Base-by-base conservation (phyloP, 2,888 invertebrate genomes). In the Tyria jacobaeae region DNA sequence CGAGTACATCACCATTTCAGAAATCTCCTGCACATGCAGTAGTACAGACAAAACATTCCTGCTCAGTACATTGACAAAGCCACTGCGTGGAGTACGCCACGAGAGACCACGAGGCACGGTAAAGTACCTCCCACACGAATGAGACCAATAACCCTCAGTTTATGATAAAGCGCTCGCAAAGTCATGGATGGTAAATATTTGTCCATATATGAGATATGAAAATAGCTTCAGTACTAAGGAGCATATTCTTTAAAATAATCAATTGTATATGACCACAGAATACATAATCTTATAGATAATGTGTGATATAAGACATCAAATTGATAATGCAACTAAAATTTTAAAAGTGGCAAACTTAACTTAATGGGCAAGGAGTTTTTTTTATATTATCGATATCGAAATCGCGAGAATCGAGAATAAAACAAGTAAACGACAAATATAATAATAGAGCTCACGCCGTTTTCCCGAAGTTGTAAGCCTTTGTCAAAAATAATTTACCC, bases 61-160 rank as follows among this genome's bases (percentile, higher is more conserved):
- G 37, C 27, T 27, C 50, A 4, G 52, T 17, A 31, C 17, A 51
- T 25, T 34, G 51, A 61, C 51, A 61, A 56, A 61, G 56, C 9
- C 44, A 44, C 14, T 51, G 56, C 51, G 35, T 61, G 27, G n/a
- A 51, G 34, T 48, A 17, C 67, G 51, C 70, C 77, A 65, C 71
- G 31, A 54, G 71, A 70, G 73, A 76, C 75, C 62, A 55, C 70
- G 49, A 53, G 10, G 0, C 44, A 34, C 48, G 24, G 39, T 60
- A 60, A 60, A 55, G 27, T 55, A 60, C 60, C 41, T 55, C 49
- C 60, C 55, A 60, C 60, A 60, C 49, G n/a, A 21, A 14, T 24
- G 1, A 21, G 37, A 54, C n/a, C 39, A 31, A 21, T 44, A 17
- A 34, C 31, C 25, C 44, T 55, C 25, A 4, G 12, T 39, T 53